These are phyloP conservation scores for Andrena chrysosceles DNA, from an alignment of 2,888 invertebrate species.

Conservation along the genomic window DNA sequence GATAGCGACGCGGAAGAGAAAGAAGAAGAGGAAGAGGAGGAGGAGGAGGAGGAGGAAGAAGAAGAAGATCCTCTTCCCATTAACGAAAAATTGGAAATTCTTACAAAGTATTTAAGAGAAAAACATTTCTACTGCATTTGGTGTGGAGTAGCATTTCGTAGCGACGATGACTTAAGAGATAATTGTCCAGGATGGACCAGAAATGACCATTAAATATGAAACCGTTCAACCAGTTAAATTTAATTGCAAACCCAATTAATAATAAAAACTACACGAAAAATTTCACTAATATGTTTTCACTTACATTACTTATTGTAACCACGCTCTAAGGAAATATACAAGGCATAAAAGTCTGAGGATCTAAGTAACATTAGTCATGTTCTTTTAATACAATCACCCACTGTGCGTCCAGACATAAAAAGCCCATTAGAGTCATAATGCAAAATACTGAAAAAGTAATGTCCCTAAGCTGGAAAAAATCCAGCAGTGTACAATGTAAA, in stretches of 20 bases:
- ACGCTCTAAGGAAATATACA: constrained; percentile 13
- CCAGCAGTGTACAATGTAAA: constrained; percentile 49
- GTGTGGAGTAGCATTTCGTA: constrained; percentile 90
- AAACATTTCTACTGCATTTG: constrained; percentile 92
- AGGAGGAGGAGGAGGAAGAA: constrained; percentile 27
- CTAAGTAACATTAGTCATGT: constrained; percentile 45
- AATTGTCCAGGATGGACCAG: constrained; percentile 89
- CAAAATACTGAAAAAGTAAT: constrained; percentile 73
- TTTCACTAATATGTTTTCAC: constrained; percentile 27
- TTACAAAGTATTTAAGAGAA: constrained; percentile 89
- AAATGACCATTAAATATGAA: constrained; percentile 86
- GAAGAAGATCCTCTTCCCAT: constrained; percentile 80
- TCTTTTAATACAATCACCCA: constrained; percentile 52
- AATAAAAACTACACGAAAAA: constrained; percentile 33
- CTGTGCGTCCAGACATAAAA: constrained; percentile 72
- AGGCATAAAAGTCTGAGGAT: constrained; percentile 33
- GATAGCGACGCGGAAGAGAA: constrained; percentile 77
- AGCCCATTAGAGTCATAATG: constrained; percentile 75
- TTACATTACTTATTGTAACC: constrained; percentile 15
- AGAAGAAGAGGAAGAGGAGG: constrained; percentile 65
- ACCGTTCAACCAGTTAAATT: constrained; percentile 12
- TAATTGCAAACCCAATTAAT: constrained; percentile 18
- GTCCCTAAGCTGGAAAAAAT: constrained; percentile 54
- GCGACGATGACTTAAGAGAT: constrained; percentile 87
- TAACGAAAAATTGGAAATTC: constrained; percentile 87